Evolutionary conservation across 2,113 vertebrate species (phyloP).

Genomic region (Tamias sibiricus): DNA sequence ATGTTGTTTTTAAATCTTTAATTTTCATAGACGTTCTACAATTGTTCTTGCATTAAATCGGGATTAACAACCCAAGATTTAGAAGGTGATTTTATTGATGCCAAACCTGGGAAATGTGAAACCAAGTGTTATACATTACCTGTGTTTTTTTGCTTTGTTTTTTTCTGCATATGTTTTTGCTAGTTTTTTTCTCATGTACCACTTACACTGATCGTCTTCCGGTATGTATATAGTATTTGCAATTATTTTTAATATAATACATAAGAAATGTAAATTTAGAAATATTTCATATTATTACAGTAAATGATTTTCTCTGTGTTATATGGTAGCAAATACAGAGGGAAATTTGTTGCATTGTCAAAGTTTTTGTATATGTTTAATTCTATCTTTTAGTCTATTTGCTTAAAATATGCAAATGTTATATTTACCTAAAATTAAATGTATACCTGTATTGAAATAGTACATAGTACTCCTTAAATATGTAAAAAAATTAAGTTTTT

Average conservation of each 20-base stretch:
- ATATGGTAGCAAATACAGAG: not conserved
- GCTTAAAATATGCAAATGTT: not conserved
- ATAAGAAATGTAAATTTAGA: conserved; percentile 16
- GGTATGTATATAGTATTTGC: conserved; percentile 76
- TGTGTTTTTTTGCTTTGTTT: conserved; percentile 84
- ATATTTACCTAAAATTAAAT: not conserved
- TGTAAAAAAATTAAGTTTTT: not conserved
- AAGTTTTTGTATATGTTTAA: not conserved
- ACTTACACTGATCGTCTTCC: conserved; percentile 82
- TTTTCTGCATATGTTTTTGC: conserved; percentile 86
- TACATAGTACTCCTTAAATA: not conserved
- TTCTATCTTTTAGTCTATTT: conserved; percentile 25
- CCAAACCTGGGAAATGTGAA: conserved; percentile 83
- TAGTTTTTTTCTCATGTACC: conserved; percentile 84
- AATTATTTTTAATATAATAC: not conserved
- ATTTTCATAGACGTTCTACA: conserved; percentile 81
- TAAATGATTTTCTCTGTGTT: not conserved
- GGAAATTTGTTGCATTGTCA: not conserved
- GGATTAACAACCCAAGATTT: conserved; percentile 16
- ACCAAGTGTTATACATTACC: conserved; percentile 82
- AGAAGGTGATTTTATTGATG: conserved; percentile 74
- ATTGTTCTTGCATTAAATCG: conserved; percentile 87
- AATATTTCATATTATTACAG: conserved; percentile 34
- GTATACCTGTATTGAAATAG: not conserved
- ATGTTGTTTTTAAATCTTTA: conserved; percentile 19